Base-by-base conservation (phyloP, 1,140 invertebrate species). In the Drosophila sproati region DNA sequence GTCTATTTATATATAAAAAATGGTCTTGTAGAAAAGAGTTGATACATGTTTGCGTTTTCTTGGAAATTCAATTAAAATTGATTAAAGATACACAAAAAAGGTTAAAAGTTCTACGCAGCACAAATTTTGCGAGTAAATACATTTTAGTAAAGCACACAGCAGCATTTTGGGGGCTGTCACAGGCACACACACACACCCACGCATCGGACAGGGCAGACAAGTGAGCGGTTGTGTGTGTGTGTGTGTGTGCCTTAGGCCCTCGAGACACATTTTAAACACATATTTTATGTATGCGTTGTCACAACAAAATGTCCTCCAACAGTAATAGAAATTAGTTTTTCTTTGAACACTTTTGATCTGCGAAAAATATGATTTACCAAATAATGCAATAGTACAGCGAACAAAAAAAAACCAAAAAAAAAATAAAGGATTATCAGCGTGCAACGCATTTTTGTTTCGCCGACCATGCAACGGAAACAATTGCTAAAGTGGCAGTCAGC, bases 1-100 rank as follows among this genome's bases (percentile, higher is more conserved):
- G 41, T 20, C 12, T 34, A 20, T 20, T 20, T 20, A 20, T 20
- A 20, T 20, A 20, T 20, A 20, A 48, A 32, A 20, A 28, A 34
- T 32, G 41, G 57, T 6, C 12, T 3, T 20, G 3, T 3, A 63
- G 3, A 29, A 47, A 55, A 47, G 20, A 34, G 20, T 8, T 52
- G 34, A 45, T 55, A 39, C 3, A n/a, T 47, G 4, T 47, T 28
- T 55, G 31, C 29, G 55, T 4, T 63, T 63, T 51, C 31, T 3
- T 31, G 51, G 52, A 62, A 71, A 77, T 87, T 88, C 80, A 88
- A 88, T 88, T 88, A 87, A 88, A 80, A 88, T 80, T 87, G 77
- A 87, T 87, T 88, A 80, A 87, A 88, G 80, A 83, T 80, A 87
- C 77, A 83, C 80, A 82, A 67, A 83, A 86, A 80, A 79, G 83